Evolutionary conservation across 1,140 invertebrate species (phyloP).

Genomic region (Asobara japonica): DNA sequence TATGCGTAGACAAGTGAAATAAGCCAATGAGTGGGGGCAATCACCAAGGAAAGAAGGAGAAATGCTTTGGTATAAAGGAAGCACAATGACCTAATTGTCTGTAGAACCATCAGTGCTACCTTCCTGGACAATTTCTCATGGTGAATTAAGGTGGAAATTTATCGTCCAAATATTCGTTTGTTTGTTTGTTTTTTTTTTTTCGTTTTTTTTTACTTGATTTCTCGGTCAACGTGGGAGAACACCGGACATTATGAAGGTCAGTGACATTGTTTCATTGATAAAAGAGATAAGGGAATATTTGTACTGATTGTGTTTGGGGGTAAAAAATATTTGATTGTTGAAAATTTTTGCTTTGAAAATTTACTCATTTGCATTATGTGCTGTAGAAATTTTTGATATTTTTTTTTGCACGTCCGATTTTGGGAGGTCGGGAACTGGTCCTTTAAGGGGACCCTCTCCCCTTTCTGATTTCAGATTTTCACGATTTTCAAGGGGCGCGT

Average conservation of each 20-base stretch:
- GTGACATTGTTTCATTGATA: background rate
- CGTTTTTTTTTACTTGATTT: background rate
- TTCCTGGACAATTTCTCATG: conserved; percentile 45
- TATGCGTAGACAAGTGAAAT: conserved; percentile 1
- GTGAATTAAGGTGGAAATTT: conserved; percentile 20
- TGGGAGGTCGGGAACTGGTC: too few relatives aligned
- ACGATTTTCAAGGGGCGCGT: too few relatives aligned
- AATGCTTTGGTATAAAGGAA: conserved; percentile 59
- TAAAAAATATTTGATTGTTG: too few relatives aligned
- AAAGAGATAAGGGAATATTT: too few relatives aligned
- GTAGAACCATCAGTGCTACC: conserved; percentile 59
- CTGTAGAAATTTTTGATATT: too few relatives aligned
- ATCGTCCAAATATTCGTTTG: background rate
- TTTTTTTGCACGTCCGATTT: too few relatives aligned
- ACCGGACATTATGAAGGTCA: conserved; percentile 16
- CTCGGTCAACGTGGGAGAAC: conserved; percentile 31
- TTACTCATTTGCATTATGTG: too few relatives aligned
- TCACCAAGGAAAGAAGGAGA: conserved; percentile 36
- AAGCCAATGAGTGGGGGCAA: background rate
- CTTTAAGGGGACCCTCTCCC: too few relatives aligned
- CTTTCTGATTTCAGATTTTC: too few relatives aligned
- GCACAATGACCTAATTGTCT: conserved; percentile 65
- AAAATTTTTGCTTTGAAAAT: too few relatives aligned
- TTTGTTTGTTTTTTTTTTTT: background rate
- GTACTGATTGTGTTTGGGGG: too few relatives aligned